Evolutionary conservation across 2,888 invertebrate genomes (phyloP), one percentile per base, ranked within the genome.

Genomic region (Drosophila sordidula): DNA sequence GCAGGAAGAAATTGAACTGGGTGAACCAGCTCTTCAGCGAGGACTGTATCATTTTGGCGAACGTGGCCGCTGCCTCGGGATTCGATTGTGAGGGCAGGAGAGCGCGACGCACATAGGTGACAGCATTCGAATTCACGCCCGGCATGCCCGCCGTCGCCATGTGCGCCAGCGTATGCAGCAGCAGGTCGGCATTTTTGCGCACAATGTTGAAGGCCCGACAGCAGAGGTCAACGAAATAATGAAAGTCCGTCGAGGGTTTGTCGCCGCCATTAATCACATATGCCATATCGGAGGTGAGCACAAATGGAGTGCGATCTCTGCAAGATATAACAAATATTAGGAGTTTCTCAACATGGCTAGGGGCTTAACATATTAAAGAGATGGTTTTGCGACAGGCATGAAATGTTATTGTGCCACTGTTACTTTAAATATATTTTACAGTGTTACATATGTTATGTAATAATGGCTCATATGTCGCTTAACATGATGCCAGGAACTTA

Each of bases 261-360:
- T 98, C 98, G 2, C 98, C 98, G 52, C 98, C 98, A 92, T 99
- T 99, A 89, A 99, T 99, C n/a, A 99, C 99, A 92, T 98, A 99
- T 5, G 97, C 99, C 99, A 99, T 99, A 92, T 99, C 99, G 29
- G 98, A 97, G 0, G 99, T 99, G 59, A 99, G 93, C 1, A 99
- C 98, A 93, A 99, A 99, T 0, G 99, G 99, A 0, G 98, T 97
- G 12, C 99, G 96, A 93, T 99, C 99, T 87, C 99, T 97, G 91
- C 46, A 91, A 46, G 1, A 32, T 32, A 11, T 3, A 11, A 11
- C 3, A 11, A 32, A 32, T 32, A 11, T 11, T 32, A 11, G 2
- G 11, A 18, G 18, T 18, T n/a, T n/a, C n/a, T n/a, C n/a, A n/a
- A n/a, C n/a, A n/a, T 18, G 18, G 18, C 18, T 18, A 1, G 18